A percentile compares a stretch with the other conserved stretches of the same genome.
Conservation (phyloP, 2,888 invertebrate genomes). For the Plagodis dolabraria region DNA sequence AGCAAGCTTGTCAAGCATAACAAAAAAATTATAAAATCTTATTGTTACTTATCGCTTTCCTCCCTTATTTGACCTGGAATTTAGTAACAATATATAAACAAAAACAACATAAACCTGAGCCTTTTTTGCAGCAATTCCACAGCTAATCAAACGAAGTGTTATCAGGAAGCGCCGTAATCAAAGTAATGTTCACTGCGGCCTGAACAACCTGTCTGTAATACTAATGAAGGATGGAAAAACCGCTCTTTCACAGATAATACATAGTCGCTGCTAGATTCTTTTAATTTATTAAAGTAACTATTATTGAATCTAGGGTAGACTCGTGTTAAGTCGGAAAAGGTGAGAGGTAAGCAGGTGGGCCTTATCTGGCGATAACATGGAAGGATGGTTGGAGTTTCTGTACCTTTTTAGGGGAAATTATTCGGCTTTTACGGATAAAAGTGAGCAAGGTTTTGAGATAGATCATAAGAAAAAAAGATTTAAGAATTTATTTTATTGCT, state of each 20-base stretch:
- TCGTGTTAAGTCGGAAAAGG: conserved; percentile 4
- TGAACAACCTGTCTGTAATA: conserved; percentile 29
- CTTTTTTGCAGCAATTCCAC: conserved; percentile 12
- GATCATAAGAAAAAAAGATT: too few relatives aligned
- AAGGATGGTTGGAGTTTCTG: background rate
- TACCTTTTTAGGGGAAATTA: too few relatives aligned
- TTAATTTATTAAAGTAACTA: background rate
- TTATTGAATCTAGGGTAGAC: background rate
- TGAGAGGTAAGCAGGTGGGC: conserved; percentile 21
- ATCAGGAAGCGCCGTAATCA: conserved; percentile 38
- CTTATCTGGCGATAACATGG: conserved; percentile 14
- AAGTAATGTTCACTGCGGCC: conserved; percentile 36
- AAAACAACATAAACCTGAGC: conserved; percentile 5
- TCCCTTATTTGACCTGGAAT: too few relatives aligned
- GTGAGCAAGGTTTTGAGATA: too few relatives aligned
- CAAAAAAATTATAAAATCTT: too few relatives aligned
- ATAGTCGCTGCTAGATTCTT: background rate
- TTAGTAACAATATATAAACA: background rate
- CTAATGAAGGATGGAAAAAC: conserved; percentile 23
- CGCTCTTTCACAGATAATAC: background rate
- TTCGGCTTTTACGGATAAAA: too few relatives aligned
- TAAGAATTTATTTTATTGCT: too few relatives aligned
- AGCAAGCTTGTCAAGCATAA: too few relatives aligned
- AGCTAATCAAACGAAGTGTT: conserved; percentile 41
- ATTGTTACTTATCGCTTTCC: too few relatives aligned